A percentile compares a stretch with the other conserved stretches of the same genome.
Evolutionary conservation across 1,140 invertebrate species (phyloP).

Genomic region (Leptopilina boulardi): DNA sequence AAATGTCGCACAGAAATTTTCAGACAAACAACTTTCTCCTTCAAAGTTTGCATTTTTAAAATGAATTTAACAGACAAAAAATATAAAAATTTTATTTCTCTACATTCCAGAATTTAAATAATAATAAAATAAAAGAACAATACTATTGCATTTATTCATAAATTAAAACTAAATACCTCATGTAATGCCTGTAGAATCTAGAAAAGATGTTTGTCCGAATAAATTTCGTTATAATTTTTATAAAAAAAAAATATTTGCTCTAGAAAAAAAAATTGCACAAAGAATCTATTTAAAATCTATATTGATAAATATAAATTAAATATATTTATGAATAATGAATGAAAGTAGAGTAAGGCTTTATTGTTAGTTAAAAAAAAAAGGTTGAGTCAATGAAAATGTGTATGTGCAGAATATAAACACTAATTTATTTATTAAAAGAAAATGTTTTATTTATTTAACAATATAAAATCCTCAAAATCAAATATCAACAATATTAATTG

Average conservation of each 20-base stretch:
- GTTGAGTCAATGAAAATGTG: neutral
- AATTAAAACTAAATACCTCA: neutral
- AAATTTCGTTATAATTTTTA: neutral
- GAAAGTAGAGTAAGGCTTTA: neutral
- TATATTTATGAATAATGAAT: slow-evolving; percentile 5
- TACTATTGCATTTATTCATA: neutral
- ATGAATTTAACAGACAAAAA: neutral
- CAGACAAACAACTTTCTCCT: neutral
- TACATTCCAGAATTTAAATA: neutral
- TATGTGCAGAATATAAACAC: neutral
- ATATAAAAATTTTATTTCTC: neutral
- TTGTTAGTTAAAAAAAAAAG: neutral
- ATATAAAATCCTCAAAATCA: neutral
- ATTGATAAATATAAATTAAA: neutral
- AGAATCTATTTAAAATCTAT: slow-evolving; percentile 1
- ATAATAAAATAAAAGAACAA: too few species aligned
- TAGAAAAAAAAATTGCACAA: neutral
- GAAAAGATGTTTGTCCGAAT: neutral
- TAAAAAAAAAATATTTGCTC: too few species aligned
- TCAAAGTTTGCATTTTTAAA: neutral
- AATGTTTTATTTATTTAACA: neutral
- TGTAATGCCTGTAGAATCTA: neutral
- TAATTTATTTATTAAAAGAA: slow-evolving; percentile 12
- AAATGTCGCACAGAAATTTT: neutral
- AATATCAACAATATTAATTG: too few species aligned